Base-by-base conservation (phyloP, 2,888 invertebrate species). In the Ernsta delagoae region DNA sequence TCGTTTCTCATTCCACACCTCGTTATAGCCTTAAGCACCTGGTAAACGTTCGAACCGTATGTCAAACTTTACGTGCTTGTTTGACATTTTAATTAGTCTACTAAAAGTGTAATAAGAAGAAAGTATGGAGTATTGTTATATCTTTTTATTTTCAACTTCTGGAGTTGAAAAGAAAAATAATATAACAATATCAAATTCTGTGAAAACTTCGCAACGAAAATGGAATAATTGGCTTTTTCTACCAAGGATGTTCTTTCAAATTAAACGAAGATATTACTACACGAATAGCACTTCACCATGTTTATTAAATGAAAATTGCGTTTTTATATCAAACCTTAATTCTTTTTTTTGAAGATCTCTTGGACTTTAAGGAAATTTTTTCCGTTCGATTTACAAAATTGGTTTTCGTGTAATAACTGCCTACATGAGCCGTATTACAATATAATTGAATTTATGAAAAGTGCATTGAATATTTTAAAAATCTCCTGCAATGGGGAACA, bases 1-100 rank as follows among this genome's bases (percentile, higher is more conserved):
- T 36, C 36, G 57, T 57, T 57, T 39, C 67, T 61, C 54, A 61
- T 60, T 66, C 60, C 54, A 45, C 67, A 67, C 60, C 60, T 66
- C 34, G 60, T 66, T 66, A 60, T 59, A 34, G 56, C 56, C 11
- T 34, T 56, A 53, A 48, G 48, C 48, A 16, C 7, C 50, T 11
- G 16, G 16, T 50, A 50, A 50, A 16, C 50, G 3, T 50, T 16
- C 50, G 16, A 7, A 16, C 16, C 4, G 16, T 50, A 16, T 4
- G 50, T 50, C 50, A 7, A 50, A 50, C 7, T 43, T 50, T 16
- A 16, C 39, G 8, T 16, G 16, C 1, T 16, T 7, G 4, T 36
- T 36, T 36, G 36, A 36, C 36, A 36, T 16, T 16, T 16, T 16
- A 16, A 16, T 16, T 16, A 16, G 16, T 31, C 31, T 31, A 31